phyloP scores from a whole-genome alignment of 2,797 vertebrate species.

The Tragopan temminckii region DNA sequence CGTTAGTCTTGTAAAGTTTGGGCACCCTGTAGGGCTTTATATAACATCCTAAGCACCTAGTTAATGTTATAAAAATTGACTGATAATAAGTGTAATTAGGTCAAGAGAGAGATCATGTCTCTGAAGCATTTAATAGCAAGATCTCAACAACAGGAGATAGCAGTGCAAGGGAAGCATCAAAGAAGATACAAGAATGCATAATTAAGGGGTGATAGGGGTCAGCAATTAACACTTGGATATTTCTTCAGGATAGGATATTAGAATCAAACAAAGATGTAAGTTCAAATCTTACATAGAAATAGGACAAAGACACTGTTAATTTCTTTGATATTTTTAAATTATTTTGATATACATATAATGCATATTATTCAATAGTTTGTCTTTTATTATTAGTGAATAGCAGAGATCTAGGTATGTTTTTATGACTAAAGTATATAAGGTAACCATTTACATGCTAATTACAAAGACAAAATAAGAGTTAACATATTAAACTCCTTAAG shows the following conservation, averaged over 20 bases:
- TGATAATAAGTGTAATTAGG: constrained; percentile 47
- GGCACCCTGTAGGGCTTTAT: constrained; percentile 34
- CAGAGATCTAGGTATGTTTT: not conserved
- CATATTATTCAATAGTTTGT: not conserved
- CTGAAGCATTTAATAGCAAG: constrained; percentile 14
- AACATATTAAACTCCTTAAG: constrained; percentile 37
- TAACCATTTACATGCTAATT: not conserved
- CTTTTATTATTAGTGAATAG: not conserved
- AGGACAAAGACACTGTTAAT: not conserved
- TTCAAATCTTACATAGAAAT: not conserved
- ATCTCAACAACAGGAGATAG: not conserved
- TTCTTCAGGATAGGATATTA: constrained; percentile 33
- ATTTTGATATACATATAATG: not conserved
- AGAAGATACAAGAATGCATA: constrained; percentile 45
- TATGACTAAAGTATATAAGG: not conserved
- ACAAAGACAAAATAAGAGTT: constrained; percentile 24
- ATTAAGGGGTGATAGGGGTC: constrained; percentile 36
- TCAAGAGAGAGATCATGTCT: constrained; percentile 20
- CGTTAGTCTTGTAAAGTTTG: constrained; percentile 13
- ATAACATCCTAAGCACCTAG: constrained; percentile 10
- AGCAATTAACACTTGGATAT: constrained; percentile 43
- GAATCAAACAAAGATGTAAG: constrained; percentile 1
- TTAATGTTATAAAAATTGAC: constrained; percentile 34
- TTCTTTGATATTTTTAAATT: not conserved
- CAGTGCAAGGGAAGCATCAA: constrained; percentile 24